Evolutionary conservation across 2,888 invertebrate genomes (phyloP).

Genomic region (Nemoura dubitans): DNA sequence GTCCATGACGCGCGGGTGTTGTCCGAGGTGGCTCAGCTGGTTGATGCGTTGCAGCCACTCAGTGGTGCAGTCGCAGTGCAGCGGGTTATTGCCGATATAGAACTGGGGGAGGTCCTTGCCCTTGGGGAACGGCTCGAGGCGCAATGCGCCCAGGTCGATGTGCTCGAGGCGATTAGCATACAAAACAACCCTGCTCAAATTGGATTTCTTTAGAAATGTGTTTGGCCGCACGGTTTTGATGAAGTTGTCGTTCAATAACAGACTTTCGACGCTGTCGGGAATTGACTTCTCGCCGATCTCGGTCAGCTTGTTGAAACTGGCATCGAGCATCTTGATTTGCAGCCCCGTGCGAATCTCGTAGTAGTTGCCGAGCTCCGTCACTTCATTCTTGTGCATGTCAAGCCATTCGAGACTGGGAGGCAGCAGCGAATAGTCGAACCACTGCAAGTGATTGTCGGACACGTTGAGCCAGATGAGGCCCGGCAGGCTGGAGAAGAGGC

Average conservation of each 20-base stretch:
- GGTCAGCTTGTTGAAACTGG: constrained; percentile 75
- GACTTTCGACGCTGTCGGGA: constrained; percentile 76
- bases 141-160: constrained; percentile 76
- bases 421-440: constrained; percentile 84
- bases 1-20: constrained; percentile 83
- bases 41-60: constrained; percentile 86
- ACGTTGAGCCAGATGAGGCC: constrained; percentile 83
- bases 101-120: constrained; percentile 79
- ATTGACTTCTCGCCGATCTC: constrained; percentile 74
- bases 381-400: constrained; percentile 82
- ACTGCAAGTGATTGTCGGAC: constrained; percentile 78
- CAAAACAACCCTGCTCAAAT: constrained; percentile 78
- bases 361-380: constrained; percentile 78
- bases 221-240: constrained; percentile 75
- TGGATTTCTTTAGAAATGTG: constrained; percentile 73
- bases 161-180: constrained; percentile 78
- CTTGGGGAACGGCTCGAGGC: constrained; percentile 71
- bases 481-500: constrained; percentile 77
- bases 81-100: constrained; percentile 83
- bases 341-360: constrained; percentile 72
- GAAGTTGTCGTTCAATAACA: constrained; percentile 78
- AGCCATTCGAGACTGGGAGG: constrained; percentile 80
- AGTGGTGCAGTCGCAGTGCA: constrained; percentile 87
- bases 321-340: constrained; percentile 79
- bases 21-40: constrained; percentile 72